A percentile compares a stretch with the other conserved stretches of the same genome.
Evolutionary conservation across 2,797 vertebrate genomes (phyloP).

Genomic region (Leptoclinus maculatus): DNA sequence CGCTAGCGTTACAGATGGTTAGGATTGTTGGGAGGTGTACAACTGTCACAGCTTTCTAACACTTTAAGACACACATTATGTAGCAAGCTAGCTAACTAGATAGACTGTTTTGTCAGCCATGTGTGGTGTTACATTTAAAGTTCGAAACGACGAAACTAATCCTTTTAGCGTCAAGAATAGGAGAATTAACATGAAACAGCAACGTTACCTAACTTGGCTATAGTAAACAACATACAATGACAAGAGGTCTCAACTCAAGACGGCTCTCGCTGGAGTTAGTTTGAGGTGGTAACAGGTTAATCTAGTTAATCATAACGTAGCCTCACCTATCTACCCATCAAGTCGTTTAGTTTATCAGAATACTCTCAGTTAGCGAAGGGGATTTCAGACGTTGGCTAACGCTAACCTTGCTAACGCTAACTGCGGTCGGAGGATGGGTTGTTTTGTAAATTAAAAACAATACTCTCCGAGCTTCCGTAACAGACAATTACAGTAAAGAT

Average conservation of each 20-base stretch:
- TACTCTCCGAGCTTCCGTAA: accelerated
- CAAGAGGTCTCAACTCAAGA: background rate
- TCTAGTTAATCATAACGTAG: background rate
- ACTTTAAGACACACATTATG: conserved; percentile 28
- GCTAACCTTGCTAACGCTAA: conserved; percentile 50
- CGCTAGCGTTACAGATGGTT: background rate
- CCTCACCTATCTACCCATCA: too few relatives aligned
- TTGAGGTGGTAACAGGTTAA: background rate
- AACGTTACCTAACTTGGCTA: background rate
- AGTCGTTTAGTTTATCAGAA: background rate
- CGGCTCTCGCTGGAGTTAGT: background rate
- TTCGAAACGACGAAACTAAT: background rate
- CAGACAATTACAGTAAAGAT: background rate
- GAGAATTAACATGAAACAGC: background rate
- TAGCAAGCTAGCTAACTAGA: conserved; percentile 2
- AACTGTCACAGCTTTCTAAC: background rate
- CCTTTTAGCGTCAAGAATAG: conserved; percentile 2
- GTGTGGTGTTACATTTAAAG: background rate
- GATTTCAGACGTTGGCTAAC: conserved; percentile 31
- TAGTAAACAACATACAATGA: background rate
- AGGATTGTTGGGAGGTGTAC: background rate
- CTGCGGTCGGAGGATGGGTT: background rate
- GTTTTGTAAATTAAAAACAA: background rate
- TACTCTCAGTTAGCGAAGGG: conserved; percentile 8
- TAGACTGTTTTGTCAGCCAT: background rate